Conservation (phyloP, 1,140 invertebrate genomes). For the Eufriesea mexicana region DNA sequence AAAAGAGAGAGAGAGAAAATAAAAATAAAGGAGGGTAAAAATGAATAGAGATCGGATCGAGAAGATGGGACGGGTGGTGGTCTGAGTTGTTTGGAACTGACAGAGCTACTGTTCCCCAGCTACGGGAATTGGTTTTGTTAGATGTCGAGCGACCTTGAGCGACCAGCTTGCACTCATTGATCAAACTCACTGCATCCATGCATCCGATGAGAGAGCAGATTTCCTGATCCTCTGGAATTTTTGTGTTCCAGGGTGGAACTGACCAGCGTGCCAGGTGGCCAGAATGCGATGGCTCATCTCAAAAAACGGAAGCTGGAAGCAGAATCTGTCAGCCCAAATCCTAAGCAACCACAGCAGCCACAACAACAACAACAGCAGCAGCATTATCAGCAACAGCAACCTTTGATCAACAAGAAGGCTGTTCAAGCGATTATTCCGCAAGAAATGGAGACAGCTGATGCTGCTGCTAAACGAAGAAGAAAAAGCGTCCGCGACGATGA, state of each 20-base stretch:
- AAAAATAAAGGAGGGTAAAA: slow-evolving; percentile 6
- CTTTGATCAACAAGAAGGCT: slow-evolving; percentile 62
- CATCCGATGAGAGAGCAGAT: slow-evolving; percentile 51
- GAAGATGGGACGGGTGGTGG: slow-evolving; percentile 32
- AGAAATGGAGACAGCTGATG: slow-evolving; percentile 80
- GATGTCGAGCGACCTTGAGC: slow-evolving; percentile 48
- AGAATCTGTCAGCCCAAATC: slow-evolving; percentile 76
- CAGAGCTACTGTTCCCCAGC: slow-evolving; percentile 47
- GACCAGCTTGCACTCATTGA: slow-evolving; percentile 57
- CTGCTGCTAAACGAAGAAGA: slow-evolving; percentile 80
- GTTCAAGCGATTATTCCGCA: slow-evolving; percentile 69
- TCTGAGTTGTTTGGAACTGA: slow-evolving; percentile 49
- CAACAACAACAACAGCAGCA: slow-evolving; percentile 51
- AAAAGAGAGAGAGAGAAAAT: background rate
- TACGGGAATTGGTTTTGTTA: slow-evolving; percentile 41
- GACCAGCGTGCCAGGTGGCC: slow-evolving; percentile 81
- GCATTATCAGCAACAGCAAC: slow-evolving; percentile 54
- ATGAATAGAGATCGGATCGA: slow-evolving; percentile 11
- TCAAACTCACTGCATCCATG: slow-evolving; percentile 46
- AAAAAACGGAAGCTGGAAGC: slow-evolving; percentile 84
- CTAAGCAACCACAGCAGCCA: slow-evolving; percentile 73
- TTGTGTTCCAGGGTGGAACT: slow-evolving; percentile 83
- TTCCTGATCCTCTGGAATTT: slow-evolving; percentile 81
- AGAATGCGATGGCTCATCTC: slow-evolving; percentile 83
- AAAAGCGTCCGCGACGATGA: slow-evolving; percentile 81